Percentiles rank a stretch among this genome's conserved stretches.
phyloP scores from a whole-genome alignment of 2,113 vertebrate species.

The Alces alces region DNA sequence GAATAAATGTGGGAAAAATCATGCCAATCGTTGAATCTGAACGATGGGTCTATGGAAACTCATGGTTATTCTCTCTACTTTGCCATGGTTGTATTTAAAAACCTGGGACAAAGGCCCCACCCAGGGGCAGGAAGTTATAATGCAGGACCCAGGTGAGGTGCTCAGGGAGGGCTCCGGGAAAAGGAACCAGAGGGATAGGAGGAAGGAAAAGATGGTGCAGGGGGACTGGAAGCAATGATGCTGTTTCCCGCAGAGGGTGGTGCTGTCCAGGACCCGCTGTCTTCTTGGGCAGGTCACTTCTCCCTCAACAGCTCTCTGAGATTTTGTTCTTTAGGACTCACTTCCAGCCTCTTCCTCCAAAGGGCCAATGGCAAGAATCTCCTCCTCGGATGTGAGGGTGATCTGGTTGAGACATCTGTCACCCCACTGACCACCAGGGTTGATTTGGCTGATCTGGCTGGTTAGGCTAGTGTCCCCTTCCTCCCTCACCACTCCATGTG shows the following conservation, averaged over 20 bases:
- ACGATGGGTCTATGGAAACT: not conserved
- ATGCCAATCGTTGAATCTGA: not conserved
- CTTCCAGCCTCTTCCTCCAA: not conserved
- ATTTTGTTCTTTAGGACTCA: not conserved
- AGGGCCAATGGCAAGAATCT: not conserved
- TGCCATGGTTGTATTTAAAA: not conserved
- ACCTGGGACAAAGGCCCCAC: not conserved
- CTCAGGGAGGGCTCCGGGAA: not conserved
- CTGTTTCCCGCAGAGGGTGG: not conserved
- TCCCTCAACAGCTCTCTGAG: not conserved
- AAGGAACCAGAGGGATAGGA: too few species aligned
- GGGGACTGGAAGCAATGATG: accelerated
- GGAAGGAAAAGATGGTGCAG: not conserved
- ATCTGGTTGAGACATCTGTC: not conserved
- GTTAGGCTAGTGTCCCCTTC: not conserved
- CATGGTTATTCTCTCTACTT: not conserved
- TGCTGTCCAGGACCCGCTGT: not conserved
- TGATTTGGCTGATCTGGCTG: not conserved
- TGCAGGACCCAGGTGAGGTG: not conserved
- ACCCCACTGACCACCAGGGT: not conserved
- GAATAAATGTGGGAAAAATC: not conserved
- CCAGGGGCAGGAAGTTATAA: not conserved
- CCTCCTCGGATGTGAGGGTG: not conserved
- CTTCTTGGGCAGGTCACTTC: not conserved
- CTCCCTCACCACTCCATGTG: not conserved